These are phyloP conservation scores for Nyctereutes procyonoides DNA, from an alignment of 2,113 vertebrate genomes.

Conservation along the genomic window DNA sequence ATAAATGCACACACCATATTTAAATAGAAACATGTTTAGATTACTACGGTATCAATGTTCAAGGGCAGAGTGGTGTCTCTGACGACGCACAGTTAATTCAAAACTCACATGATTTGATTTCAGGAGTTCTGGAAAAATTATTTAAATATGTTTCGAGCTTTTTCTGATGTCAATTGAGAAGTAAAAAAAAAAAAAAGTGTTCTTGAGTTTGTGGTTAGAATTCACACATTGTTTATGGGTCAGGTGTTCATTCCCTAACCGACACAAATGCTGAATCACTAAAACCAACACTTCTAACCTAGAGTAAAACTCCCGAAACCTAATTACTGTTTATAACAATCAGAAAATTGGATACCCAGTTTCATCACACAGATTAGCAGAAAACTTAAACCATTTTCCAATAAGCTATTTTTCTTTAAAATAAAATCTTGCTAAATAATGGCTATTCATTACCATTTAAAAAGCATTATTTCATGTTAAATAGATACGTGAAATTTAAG, in stretches of 20 bases:
- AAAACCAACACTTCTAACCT: background rate
- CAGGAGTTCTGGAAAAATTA: background rate
- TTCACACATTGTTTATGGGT: background rate
- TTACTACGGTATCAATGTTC: background rate
- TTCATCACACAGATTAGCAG: background rate
- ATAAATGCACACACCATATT: background rate
- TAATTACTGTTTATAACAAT: background rate
- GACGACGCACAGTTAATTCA: background rate
- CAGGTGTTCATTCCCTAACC: slow-evolving; percentile 44
- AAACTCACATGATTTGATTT: slow-evolving; percentile 19
- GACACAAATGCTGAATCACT: slow-evolving; percentile 30
- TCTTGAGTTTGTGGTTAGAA: slow-evolving; percentile 64
- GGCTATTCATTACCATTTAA: background rate
- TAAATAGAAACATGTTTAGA: slow-evolving; percentile 22
- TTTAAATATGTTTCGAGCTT: background rate
- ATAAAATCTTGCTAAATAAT: slow-evolving; percentile 54
- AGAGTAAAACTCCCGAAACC: background rate
- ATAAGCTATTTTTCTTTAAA: slow-evolving; percentile 37
- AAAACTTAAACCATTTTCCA: background rate
- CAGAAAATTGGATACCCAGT: slow-evolving; percentile 9
- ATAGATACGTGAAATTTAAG: background rate
- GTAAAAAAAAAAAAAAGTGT: background rate
- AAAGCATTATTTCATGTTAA: background rate
- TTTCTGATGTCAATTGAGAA: slow-evolving; percentile 28
- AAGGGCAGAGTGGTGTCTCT: background rate